A percentile compares a stretch with the other conserved stretches of the same genome.
These are phyloP conservation scores for Leptatherina wallacei DNA, from an alignment of 2,797 vertebrate species.

Conservation along the genomic window DNA sequence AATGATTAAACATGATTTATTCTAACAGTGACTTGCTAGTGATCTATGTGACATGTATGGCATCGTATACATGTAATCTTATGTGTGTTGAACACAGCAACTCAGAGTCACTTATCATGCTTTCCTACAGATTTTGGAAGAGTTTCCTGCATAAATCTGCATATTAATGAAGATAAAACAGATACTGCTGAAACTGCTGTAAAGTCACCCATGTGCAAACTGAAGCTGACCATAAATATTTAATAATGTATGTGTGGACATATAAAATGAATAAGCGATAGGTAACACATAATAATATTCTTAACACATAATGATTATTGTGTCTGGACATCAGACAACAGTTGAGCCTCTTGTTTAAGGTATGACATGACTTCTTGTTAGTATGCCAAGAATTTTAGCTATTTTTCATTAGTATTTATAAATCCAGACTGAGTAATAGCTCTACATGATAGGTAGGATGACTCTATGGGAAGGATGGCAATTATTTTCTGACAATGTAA, in stretches of 20 bases:
- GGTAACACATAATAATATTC: constrained; percentile 23
- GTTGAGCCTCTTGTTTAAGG: constrained; percentile 12
- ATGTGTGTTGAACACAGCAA: constrained; percentile 13
- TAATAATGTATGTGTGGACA: constrained; percentile 30
- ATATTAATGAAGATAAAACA: constrained; percentile 39
- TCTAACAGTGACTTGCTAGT: constrained; percentile 8
- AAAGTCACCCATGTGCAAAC: constrained; percentile 28
- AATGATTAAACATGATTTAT: constrained; percentile 16
- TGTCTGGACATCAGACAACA: constrained; percentile 5
- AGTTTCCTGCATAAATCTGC: constrained; percentile 46
- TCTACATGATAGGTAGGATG: background rate
- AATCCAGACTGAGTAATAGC: background rate
- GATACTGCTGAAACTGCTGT: constrained; percentile 35
- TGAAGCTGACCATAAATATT: constrained; percentile 46
- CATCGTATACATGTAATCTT: constrained; percentile 3
- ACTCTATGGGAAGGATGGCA: background rate
- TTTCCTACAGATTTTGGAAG: constrained; percentile 23
- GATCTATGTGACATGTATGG: constrained; percentile 2
- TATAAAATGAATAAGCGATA: constrained; percentile 28
- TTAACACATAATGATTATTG: constrained; percentile 27
- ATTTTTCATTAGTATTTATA: background rate
- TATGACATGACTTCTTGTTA: constrained; percentile 3
- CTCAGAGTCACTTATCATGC: constrained; percentile 17
- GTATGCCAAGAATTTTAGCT: background rate
- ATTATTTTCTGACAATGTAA: constrained; percentile 5